These are phyloP conservation scores for Phorcus lineatus DNA, from an alignment of 2,888 invertebrate genomes.

Conservation along the genomic window DNA sequence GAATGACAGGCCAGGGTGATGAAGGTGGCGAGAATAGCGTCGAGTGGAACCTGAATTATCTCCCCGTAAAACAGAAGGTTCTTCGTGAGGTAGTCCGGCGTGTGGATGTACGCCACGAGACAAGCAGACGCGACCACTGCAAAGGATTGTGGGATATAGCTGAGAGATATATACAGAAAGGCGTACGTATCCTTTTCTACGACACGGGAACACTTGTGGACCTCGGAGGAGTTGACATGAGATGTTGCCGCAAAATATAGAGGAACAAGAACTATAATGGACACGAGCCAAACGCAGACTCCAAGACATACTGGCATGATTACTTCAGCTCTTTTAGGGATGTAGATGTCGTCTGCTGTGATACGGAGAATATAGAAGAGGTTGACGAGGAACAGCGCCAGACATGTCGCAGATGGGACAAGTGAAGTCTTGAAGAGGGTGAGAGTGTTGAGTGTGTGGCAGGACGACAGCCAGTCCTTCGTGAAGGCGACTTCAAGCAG, in stretches of 20 bases:
- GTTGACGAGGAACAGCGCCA: not conserved
- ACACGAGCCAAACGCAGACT: not conserved
- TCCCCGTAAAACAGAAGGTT: slow-evolving; percentile 18
- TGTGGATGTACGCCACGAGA: not conserved
- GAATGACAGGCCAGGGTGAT: not conserved
- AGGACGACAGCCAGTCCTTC: not conserved
- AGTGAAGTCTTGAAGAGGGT: slow-evolving; percentile 4
- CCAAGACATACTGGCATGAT: slow-evolving; percentile 6
- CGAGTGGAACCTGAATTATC: not conserved
- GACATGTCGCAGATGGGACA: not conserved
- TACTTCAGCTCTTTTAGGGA: not conserved
- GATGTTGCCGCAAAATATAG: not conserved
- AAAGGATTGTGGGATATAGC: not conserved
- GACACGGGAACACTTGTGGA: not conserved
- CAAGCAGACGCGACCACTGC: not conserved
- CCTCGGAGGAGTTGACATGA: not conserved
- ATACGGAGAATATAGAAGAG: slow-evolving; percentile 2
- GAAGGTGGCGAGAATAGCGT: slow-evolving; percentile 1
- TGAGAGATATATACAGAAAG: not conserved
- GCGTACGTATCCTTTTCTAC: not conserved
- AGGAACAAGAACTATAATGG: not conserved
- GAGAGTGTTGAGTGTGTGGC: not conserved
- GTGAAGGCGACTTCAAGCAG: slow-evolving; percentile 21
- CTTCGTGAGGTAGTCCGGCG: not conserved
- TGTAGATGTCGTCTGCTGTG: not conserved